Evolutionary conservation across 1,140 invertebrate species (phyloP).

Genomic region (Musca domestica): DNA sequence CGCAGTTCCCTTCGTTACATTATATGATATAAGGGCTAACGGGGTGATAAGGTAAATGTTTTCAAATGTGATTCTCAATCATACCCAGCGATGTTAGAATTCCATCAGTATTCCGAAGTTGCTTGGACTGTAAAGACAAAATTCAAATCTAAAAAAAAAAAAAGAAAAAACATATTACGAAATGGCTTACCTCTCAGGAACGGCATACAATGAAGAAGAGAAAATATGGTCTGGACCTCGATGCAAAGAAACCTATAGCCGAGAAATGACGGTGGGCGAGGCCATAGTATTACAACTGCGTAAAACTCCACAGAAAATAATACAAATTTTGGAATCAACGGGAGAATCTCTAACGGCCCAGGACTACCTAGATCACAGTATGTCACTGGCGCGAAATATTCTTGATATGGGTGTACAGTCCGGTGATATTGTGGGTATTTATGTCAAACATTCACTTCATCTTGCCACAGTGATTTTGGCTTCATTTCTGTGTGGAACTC

Average conservation of each 20-base stretch:
- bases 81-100: too few relatives aligned
- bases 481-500: conserved; percentile 38
- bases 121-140: too few relatives aligned
- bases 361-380: conserved; percentile 34
- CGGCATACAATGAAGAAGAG: conserved; percentile 40
- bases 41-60: too few relatives aligned
- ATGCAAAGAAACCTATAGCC: conserved; percentile 41
- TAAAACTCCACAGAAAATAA: conserved; percentile 38
- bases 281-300: conserved; percentile 40
- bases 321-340: conserved; percentile 38
- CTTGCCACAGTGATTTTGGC: conserved; percentile 42
- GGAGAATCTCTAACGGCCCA: conserved; percentile 34
- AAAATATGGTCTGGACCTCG: conserved; percentile 42
- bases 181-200: conserved; percentile 18
- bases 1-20: too few relatives aligned
- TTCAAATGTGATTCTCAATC: too few relatives aligned
- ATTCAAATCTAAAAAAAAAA: too few relatives aligned
- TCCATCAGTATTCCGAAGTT: too few relatives aligned
- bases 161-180: too few relatives aligned
- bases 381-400: conserved; percentile 25
- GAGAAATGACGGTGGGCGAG: conserved; percentile 47
- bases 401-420: conserved; percentile 30
- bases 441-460: conserved; percentile 39
- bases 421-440: conserved; percentile 43
- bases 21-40: too few relatives aligned